Evolutionary conservation across 2,888 invertebrate species (phyloP).

Genomic region (Drosophila cracens): DNA sequence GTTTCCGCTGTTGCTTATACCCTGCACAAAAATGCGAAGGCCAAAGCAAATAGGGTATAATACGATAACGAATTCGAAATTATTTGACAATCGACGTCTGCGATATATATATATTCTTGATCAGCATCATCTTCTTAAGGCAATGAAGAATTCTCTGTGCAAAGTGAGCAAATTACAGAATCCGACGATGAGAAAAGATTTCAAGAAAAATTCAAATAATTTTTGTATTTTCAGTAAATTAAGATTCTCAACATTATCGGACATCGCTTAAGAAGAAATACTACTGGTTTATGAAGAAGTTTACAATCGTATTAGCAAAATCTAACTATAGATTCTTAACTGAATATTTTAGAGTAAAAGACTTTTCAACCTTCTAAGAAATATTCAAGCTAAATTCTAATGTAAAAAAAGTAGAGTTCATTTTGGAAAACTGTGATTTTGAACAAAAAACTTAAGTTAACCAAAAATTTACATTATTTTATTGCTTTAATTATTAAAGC

Average conservation of each 20-base stretch:
- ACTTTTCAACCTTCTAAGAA: too few species aligned
- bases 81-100: neutral
- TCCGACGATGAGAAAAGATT: neutral
- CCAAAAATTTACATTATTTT: neutral
- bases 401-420: too few species aligned
- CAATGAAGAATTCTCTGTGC: neutral
- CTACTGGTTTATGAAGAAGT: neutral
- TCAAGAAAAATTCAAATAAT: neutral
- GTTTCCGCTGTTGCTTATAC: conserved; percentile 47
- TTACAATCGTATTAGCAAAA: neutral
- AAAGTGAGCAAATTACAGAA: neutral
- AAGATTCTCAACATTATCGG: neutral
- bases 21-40: conserved; percentile 1
- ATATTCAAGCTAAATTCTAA: too few species aligned
- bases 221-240: neutral
- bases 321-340: neutral
- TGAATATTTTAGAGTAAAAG: neutral
- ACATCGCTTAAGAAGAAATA: too few species aligned
- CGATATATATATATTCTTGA: neutral
- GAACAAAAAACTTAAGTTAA: neutral
- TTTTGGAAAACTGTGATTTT: neutral
- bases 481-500: too few species aligned
- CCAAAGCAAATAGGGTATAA: neutral
- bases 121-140: neutral
- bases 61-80: neutral